Percentiles rank a stretch among this genome's conserved stretches.
These are phyloP conservation scores for Palaemon carinicauda DNA, from an alignment of 1,140 invertebrate species.

Conservation along the genomic window DNA sequence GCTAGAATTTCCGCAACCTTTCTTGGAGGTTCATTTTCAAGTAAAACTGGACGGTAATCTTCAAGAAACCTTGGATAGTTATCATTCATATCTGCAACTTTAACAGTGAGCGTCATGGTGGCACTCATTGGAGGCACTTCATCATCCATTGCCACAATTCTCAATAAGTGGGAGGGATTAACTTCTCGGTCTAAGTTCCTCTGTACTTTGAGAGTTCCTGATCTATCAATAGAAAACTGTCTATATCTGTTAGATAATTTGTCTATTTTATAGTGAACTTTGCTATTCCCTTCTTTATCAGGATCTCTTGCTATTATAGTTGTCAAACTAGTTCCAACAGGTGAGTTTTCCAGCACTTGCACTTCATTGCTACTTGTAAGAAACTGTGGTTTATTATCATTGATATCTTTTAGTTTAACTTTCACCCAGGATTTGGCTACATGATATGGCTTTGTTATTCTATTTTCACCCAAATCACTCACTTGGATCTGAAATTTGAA, in stretches of 20 bases:
- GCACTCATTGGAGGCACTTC: conserved; percentile 93
- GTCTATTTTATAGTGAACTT: conserved; percentile 91
- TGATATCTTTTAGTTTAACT: conserved; percentile 90
- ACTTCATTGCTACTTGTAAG: conserved; percentile 91
- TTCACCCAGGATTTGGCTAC: conserved; percentile 95
- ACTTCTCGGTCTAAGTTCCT: conserved; percentile 78
- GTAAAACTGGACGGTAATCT: conserved; percentile 90
- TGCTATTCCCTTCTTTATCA: conserved; percentile 89
- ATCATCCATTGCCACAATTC: conserved; percentile 95
- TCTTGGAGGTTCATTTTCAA: conserved; percentile 86
- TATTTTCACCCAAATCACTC: conserved; percentile 80
- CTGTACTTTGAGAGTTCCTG: conserved; percentile 86
- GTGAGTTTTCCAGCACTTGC: conserved; percentile 88
- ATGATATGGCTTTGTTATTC: conserved; percentile 94
- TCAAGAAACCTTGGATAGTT: conserved; percentile 73
- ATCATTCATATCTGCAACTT: conserved; percentile 96
- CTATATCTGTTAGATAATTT: conserved; percentile 87
- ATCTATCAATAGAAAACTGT: conserved; percentile 90
- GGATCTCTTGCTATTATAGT: conserved; percentile 94
- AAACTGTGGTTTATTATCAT: conserved; percentile 94
- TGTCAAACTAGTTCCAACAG: conserved; percentile 87
- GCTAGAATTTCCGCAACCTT: conserved; percentile 93
- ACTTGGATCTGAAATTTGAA: conserved; percentile 90
- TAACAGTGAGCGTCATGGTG: conserved; percentile 92
- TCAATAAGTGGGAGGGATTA: conserved; percentile 90